Evolutionary conservation across 2,888 invertebrate species (phyloP).

Genomic region (Perithous albicinctus): DNA sequence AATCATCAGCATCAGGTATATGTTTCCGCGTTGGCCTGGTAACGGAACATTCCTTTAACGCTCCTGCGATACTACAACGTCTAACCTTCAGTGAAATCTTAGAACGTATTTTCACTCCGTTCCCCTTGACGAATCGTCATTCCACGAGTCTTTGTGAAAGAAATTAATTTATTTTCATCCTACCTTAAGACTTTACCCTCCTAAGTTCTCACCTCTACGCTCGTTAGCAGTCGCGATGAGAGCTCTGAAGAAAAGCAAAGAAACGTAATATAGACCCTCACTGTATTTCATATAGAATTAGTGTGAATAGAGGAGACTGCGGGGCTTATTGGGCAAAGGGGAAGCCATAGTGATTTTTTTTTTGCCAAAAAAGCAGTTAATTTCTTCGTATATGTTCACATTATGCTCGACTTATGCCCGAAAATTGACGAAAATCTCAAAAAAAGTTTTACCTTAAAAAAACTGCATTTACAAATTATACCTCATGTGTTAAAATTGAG

Average conservation of each 20-base stretch:
- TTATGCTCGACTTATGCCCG: no score
- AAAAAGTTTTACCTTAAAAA: no score
- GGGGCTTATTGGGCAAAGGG: not conserved
- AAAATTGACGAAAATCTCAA: no score
- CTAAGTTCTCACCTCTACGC: constrained; percentile 1
- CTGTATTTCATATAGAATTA: not conserved
- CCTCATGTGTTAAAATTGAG: no score
- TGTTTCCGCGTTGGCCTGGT: constrained; percentile 17
- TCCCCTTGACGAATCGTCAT: constrained; percentile 33
- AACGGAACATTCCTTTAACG: constrained; percentile 1
- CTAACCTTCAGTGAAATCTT: not conserved
- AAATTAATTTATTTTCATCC: constrained; percentile 43
- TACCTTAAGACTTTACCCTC: not conserved
- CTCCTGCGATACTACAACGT: constrained; percentile 1
- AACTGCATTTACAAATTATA: no score
- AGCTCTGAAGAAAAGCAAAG: not conserved
- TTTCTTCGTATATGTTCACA: no score
- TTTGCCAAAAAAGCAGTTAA: no score
- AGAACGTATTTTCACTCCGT: not conserved
- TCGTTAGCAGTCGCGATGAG: constrained; percentile 16
- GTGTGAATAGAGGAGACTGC: not conserved
- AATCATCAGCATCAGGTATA: constrained; percentile 42
- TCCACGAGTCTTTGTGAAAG: constrained; percentile 18
- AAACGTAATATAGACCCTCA: not conserved
- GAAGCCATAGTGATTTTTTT: not conserved